phyloP scores from a whole-genome alignment of 2,888 invertebrate genomes.

The Troglohyphantes excavatus region DNA sequence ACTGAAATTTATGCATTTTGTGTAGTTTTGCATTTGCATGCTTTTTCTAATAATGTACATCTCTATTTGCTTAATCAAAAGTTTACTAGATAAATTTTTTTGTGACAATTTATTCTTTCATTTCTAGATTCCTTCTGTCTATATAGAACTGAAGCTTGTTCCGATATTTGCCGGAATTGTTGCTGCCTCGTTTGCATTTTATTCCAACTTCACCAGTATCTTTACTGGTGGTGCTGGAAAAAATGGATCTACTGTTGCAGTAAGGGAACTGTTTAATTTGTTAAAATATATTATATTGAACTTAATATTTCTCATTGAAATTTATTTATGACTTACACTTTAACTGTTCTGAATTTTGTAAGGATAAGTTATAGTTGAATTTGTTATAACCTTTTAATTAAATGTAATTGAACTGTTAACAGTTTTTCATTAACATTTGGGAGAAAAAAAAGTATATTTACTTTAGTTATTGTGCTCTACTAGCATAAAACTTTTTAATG shows the following conservation, averaged over 20 bases:
- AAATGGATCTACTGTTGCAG: constrained; percentile 99
- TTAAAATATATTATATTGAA: background rate
- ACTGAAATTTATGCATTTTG: background rate
- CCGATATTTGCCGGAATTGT: constrained; percentile 80
- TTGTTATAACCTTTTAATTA: no score
- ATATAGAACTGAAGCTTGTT: constrained; percentile 81
- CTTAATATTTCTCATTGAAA: no score
- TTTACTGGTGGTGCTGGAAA: constrained; percentile 95
- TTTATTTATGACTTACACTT: no score
- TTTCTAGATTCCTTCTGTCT: constrained; percentile 84
- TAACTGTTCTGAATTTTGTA: no score
- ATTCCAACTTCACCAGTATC: constrained; percentile 82
- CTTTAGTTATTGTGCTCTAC: no score
- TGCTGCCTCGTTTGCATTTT: constrained; percentile 77
- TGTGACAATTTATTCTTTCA: constrained; percentile 32
- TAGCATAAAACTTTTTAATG: no score
- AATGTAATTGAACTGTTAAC: no score
- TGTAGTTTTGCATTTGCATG: no score
- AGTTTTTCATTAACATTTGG: no score
- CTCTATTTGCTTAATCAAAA: background rate
- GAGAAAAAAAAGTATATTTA: no score
- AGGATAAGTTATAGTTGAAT: no score
- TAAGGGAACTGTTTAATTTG: constrained; percentile 64
- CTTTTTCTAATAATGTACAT: no score
- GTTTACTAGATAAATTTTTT: background rate